Evolutionary conservation across 2,797 vertebrate species (phyloP).

Genomic region (Argya squamiceps): DNA sequence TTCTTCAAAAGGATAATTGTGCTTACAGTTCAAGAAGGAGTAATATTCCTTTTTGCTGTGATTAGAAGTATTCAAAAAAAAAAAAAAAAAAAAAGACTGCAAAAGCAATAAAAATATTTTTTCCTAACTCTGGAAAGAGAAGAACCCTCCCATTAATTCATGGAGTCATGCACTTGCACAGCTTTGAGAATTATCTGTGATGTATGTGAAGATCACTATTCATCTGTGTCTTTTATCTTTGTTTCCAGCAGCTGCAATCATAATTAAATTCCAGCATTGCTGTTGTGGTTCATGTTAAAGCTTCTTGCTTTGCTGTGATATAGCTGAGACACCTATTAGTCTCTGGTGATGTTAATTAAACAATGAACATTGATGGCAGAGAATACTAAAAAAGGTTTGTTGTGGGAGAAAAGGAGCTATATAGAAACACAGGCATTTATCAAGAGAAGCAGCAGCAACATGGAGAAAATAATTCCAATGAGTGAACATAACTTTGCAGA

Average conservation of each 20-base stretch:
- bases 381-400: background rate
- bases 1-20: background rate
- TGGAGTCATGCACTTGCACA: background rate
- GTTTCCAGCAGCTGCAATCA: background rate
- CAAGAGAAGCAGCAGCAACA: background rate
- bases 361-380: background rate
- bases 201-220: background rate
- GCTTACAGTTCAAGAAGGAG: background rate
- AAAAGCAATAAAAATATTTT: background rate
- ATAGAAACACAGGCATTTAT: background rate
- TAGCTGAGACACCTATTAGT: background rate
- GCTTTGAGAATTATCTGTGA: background rate
- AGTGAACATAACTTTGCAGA: background rate
- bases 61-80: background rate
- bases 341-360: constrained; percentile 2
- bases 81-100: background rate
- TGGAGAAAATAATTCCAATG: background rate
- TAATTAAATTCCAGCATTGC: background rate
- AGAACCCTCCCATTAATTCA: background rate
- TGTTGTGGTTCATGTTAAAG: background rate
- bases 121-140: background rate
- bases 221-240: background rate
- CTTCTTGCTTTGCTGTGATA: background rate
- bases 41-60: background rate
- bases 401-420: background rate